These are phyloP conservation scores for Helicorthomorpha holstii DNA, from an alignment of 1,140 invertebrate genomes.

Conservation along the genomic window DNA sequence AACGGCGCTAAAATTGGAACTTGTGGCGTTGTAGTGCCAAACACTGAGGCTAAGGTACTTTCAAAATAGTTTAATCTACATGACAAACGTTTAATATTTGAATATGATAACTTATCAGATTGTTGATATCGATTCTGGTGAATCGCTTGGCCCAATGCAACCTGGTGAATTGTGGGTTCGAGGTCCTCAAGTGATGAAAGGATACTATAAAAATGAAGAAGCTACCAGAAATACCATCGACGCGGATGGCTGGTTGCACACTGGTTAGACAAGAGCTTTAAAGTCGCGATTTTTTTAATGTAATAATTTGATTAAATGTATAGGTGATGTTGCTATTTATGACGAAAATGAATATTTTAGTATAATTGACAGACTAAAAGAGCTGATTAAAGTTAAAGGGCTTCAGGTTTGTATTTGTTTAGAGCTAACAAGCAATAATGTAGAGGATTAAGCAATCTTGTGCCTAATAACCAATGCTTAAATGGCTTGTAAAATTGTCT, in stretches of 20 bases:
- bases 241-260: slow-evolving; percentile 55
- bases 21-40: slow-evolving; percentile 41
- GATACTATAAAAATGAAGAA: slow-evolving; percentile 53
- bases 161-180: slow-evolving; percentile 43
- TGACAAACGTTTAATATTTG: slow-evolving; percentile 1
- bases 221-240: slow-evolving; percentile 50
- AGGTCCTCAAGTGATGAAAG: slow-evolving; percentile 51
- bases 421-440: no score
- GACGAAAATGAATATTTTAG: slow-evolving; percentile 52
- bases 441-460: no score
- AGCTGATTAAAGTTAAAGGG: slow-evolving; percentile 80
- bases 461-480: no score
- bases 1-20: slow-evolving; percentile 32
- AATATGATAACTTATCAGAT: slow-evolving; percentile 3
- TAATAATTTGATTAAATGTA: background rate
- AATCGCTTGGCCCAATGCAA: slow-evolving; percentile 34
- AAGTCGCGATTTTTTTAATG: background rate
- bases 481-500: no score
- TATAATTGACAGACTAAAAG: slow-evolving; percentile 68
- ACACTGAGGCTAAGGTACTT: slow-evolving; percentile 45
- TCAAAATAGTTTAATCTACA: background rate
- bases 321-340: slow-evolving; percentile 59
- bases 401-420: slow-evolving; percentile 58
- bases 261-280: no score
- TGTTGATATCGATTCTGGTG: slow-evolving; percentile 34